phyloP scores from a whole-genome alignment of 2,888 invertebrate species.

The Chalcis sispes region DNA sequence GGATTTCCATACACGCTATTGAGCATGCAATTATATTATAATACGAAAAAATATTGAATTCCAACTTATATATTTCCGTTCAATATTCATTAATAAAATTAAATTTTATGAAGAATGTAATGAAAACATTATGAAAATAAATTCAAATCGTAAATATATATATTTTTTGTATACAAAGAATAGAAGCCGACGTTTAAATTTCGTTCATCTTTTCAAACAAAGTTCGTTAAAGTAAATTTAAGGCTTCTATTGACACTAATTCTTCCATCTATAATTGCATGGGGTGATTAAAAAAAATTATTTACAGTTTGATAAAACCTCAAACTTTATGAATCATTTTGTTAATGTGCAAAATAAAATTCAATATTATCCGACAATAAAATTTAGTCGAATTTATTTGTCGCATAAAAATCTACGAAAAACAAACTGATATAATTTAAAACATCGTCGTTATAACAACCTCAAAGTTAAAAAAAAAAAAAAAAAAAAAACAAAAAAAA shows the following conservation, averaged over 20 bases:
- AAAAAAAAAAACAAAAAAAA: conserved; percentile 1
- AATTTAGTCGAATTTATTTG: conserved; percentile 40
- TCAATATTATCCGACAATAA: no score
- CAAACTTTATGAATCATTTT: conserved; percentile 23
- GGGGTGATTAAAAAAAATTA: conserved; percentile 16
- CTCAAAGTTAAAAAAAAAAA: conserved; percentile 2
- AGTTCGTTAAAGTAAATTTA: conserved; percentile 40
- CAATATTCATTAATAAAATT: no score
- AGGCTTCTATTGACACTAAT: conserved; percentile 19
- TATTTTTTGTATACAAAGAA: no score
- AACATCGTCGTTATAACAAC: conserved; percentile 33
- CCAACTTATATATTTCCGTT: no score
- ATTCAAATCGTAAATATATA: no score
- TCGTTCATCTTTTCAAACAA: not conserved
- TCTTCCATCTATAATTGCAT: conserved; percentile 9
- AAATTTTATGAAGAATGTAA: no score
- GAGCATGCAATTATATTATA: no score
- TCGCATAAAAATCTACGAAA: conserved; percentile 46
- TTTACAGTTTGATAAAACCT: conserved; percentile 28
- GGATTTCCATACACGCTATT: no score
- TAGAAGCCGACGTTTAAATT: no score
- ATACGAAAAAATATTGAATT: no score
- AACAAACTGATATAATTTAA: conserved; percentile 55
- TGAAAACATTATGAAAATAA: no score
- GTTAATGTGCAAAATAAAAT: conserved; percentile 42